phyloP scores from a whole-genome alignment of 2,888 invertebrate genomes.

The Acanthoscelides obtectus region DNA sequence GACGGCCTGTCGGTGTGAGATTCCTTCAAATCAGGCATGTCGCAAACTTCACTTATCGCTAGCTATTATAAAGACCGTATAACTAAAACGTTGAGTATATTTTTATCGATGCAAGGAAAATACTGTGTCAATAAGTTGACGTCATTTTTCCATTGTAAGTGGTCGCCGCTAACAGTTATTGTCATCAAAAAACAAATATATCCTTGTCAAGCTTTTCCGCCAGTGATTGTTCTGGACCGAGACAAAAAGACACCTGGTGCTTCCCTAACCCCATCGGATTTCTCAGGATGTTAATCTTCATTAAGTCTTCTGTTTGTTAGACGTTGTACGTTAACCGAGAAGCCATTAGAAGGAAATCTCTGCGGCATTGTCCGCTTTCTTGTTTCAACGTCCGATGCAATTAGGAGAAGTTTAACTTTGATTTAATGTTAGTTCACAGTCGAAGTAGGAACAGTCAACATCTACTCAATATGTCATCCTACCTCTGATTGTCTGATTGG shows the following conservation, averaged over 20 bases:
- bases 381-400: slow-evolving; percentile 4
- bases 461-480: neutral
- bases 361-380: slow-evolving; percentile 3
- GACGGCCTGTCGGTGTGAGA: too few species aligned
- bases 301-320: slow-evolving; percentile 23
- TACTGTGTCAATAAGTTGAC: too few species aligned
- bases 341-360: slow-evolving; percentile 9
- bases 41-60: too few species aligned
- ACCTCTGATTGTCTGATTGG: too few species aligned
- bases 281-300: slow-evolving; percentile 18
- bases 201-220: neutral
- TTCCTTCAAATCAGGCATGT: too few species aligned
- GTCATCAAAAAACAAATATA: neutral
- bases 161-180: too few species aligned
- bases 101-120: too few species aligned
- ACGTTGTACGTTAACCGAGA: slow-evolving; percentile 17
- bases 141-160: too few species aligned
- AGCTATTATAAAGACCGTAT: too few species aligned
- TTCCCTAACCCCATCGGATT: slow-evolving; percentile 4
- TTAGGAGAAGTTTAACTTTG: neutral
- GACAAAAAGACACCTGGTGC: slow-evolving; percentile 11
- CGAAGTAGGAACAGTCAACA: neutral
- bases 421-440: neutral
- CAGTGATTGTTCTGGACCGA: neutral
- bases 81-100: too few species aligned